Conservation (phyloP, 2,797 vertebrate genomes). For the Hylomyscus alleni region DNA sequence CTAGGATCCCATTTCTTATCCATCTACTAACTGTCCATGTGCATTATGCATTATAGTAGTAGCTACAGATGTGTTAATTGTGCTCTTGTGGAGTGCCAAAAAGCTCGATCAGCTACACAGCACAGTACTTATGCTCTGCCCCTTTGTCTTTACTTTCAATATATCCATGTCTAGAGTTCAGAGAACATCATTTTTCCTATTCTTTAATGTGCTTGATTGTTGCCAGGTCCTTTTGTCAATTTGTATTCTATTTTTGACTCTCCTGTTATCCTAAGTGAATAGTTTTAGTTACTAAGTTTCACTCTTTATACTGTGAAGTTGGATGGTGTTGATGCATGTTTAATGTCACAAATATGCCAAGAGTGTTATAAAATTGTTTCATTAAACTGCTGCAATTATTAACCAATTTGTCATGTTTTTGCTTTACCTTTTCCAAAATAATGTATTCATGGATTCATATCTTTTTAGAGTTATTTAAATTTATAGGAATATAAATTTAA, state of each 20-base stretch:
- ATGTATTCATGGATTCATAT: not conserved
- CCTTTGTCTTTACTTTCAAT: not conserved
- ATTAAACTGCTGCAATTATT: not conserved
- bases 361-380: not conserved
- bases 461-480: not conserved
- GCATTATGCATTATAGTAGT: not conserved
- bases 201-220: not conserved
- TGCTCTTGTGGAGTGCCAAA: not conserved
- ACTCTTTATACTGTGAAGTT: not conserved
- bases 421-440: not conserved
- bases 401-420: not conserved
- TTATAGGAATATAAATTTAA: constrained; percentile 10
- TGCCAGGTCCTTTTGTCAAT: not conserved
- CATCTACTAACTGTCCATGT: not conserved
- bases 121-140: not conserved
- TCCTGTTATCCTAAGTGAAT: not conserved
- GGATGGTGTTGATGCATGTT: not conserved
- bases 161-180: not conserved
- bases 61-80: not conserved
- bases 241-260: not conserved
- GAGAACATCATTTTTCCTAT: not conserved
- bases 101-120: not conserved
- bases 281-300: not conserved
- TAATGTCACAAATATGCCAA: not conserved
- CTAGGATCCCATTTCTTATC: not conserved